Evolutionary conservation across 2,888 invertebrate species (phyloP), one percentile per base, ranked within the genome.

Genomic region (Toxonevra muliebris): DNA sequence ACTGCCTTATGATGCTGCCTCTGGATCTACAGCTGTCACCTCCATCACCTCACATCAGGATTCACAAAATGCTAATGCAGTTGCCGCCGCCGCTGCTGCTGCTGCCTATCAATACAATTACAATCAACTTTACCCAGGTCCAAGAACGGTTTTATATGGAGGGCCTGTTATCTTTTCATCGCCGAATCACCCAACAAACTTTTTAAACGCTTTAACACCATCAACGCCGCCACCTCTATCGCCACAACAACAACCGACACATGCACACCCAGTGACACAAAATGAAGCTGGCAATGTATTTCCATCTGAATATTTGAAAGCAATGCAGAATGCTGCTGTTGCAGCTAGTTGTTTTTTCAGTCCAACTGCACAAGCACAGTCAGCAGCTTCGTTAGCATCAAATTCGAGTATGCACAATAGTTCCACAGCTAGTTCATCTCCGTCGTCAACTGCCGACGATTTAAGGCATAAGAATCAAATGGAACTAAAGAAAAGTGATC

Each of bases 51-150:
- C 30, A 4, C 30, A 30, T 30, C 30, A 30, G 30, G 69, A 69
- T 67, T 68, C 68, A 66, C 50, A 68, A 20, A 68, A 68, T 5
- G 67, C 71, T n/a, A 59, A 66, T 40, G 74, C 74, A 45, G 76
- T 75, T 17, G 75, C 77, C 1, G 73, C 78, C 17, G 76, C 77
- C 13, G 73, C 74, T 50, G 76, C 75, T 17, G 75, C 77, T 1
- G 73, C 78, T 17, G 76, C 77, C 13, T 78, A 78, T 69, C 77
- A 77, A 40, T 75, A 77, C 19, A 78, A 76, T 60, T 80, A 78
- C 65, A 74, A 77, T 17, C 78, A 78, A 53, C 52, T 80, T 2
- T 79, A 79, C 68, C 41, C 69, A 9, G 20, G 42, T 12, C 52
- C 67, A 50, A 30, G 15, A 19, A 62, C 65, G 5, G 70, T 65